Evolutionary conservation across 2,888 invertebrate species (phyloP), one percentile per base, ranked within the genome.

Genomic region (Embidobia sp.): DNA sequence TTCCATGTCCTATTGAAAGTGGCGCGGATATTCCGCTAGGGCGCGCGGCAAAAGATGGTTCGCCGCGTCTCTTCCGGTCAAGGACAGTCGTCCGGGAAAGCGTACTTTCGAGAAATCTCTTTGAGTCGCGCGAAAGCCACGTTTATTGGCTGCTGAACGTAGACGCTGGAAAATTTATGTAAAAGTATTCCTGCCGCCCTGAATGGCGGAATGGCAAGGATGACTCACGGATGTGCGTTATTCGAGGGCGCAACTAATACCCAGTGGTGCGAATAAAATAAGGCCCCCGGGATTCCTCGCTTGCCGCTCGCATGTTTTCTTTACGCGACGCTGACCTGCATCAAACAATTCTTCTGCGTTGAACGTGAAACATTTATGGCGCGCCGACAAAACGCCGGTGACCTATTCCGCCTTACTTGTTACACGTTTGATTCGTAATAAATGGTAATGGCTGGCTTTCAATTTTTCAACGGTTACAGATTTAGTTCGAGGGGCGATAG

Each of bases 161-260:
- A 66, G 53, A 70, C 22, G 61, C 46, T 70, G 64, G 48, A 49
- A 77, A 77, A 77, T 77, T 73, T 77, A 77, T 77, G 77, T 77
- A 67, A 77, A 77, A 67, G 67, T 77, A 77, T 73, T 77, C 72
- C 55, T 46, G 48, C 11, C 49, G 63, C 27, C 48, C 29, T 51
- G n/a, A n/a, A n/a, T n/a, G n/a, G 27, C 37, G 33, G 33, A 63
- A 63, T 48, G 44, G 51, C 59, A 59, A 35, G 59, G 59, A 44
- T 42, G 49, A 31, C 31, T 53, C 40, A 13, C 22, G 61, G 59
- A 48, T n/a, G 19, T 46, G 44, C 44, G 63, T 42, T 55, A 35
- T 76, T 44, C 40, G 26, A 18, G 40, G 11, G 31, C 13, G 33
- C 49, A 48, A 61, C 70, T 72, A 70, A 76, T 63, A 64, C 57